phyloP scores from a whole-genome alignment of 2,888 invertebrate genomes.

The Euclidia mi region DNA sequence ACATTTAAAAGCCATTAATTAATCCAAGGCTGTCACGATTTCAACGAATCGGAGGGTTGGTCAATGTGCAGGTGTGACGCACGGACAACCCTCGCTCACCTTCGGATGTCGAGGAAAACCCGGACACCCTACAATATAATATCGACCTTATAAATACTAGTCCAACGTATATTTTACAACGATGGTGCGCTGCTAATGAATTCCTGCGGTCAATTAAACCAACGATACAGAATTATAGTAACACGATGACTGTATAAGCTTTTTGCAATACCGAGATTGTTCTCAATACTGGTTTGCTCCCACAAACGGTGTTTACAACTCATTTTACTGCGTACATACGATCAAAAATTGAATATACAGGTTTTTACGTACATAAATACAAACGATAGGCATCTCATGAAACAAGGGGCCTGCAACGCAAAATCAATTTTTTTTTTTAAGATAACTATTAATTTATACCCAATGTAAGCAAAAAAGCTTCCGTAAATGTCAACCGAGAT shows the following conservation, averaged over 20 bases:
- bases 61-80: slow-evolving; percentile 68
- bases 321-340: no score
- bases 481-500: no score
- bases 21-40: slow-evolving; percentile 45
- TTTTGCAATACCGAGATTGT: slow-evolving; percentile 41
- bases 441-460: no score
- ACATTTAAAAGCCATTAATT: slow-evolving; percentile 36
- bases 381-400: no score
- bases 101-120: slow-evolving; percentile 77
- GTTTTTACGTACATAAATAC: no score
- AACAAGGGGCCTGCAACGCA: no score
- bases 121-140: slow-evolving; percentile 41
- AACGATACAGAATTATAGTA: slow-evolving; percentile 49
- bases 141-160: slow-evolving; percentile 46
- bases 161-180: slow-evolving; percentile 53
- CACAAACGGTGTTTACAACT: not conserved
- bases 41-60: slow-evolving; percentile 68
- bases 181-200: slow-evolving; percentile 56
- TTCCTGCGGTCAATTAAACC: slow-evolving; percentile 63
- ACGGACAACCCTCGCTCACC: slow-evolving; percentile 73
- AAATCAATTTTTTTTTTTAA: no score
- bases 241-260: slow-evolving; percentile 48
- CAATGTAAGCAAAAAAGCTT: no score
- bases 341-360: no score
- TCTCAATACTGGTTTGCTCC: slow-evolving; percentile 18